Percentiles rank a stretch among this genome's conserved stretches.
These are phyloP conservation scores for Gymnogyps californianus DNA, from an alignment of 2,113 vertebrate genomes.

Conservation along the genomic window DNA sequence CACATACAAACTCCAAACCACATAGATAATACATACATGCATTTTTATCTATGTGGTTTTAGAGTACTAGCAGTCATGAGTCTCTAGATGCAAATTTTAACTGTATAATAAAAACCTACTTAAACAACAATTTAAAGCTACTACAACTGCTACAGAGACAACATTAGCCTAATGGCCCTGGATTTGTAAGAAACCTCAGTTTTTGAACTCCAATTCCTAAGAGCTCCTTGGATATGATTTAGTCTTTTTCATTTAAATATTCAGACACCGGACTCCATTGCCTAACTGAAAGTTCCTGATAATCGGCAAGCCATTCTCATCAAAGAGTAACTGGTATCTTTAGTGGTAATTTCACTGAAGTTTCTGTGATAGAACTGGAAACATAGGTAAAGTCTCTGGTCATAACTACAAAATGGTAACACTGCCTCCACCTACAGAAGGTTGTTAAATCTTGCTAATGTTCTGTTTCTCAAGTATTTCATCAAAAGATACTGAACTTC, in stretches of 20 bases:
- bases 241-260: background rate
- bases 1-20: background rate
- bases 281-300: background rate
- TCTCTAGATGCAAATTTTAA: background rate
- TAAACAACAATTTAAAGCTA: background rate
- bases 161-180: background rate
- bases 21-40: background rate
- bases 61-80: background rate
- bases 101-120: background rate
- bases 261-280: background rate
- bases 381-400: background rate
- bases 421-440: background rate
- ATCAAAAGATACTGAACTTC: background rate
- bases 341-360: background rate
- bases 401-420: background rate
- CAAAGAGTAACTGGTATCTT: background rate
- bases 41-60: background rate
- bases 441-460: background rate
- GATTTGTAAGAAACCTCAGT: background rate
- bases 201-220: background rate
- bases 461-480: background rate
- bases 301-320: background rate
- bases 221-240: background rate
- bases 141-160: background rate
- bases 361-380: background rate